Conservation (phyloP, 2,113 vertebrate genomes). For the Haemorhous mexicanus region DNA sequence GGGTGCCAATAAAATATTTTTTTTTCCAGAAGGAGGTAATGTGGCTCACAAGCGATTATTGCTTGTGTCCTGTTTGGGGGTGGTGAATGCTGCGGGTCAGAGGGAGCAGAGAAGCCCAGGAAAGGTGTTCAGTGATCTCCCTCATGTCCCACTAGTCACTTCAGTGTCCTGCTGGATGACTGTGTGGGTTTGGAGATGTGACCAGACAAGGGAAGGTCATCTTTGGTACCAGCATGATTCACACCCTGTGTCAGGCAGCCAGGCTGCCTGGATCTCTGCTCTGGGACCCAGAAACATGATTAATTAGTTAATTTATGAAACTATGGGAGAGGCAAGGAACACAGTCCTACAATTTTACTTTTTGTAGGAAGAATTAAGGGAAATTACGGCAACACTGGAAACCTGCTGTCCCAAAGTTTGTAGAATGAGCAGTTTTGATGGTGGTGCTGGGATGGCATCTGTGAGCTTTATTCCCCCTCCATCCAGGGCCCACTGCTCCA, state of each 20-base stretch:
- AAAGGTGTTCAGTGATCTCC: not conserved
- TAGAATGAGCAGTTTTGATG: not conserved
- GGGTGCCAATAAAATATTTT: not conserved
- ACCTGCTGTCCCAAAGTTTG: not conserved
- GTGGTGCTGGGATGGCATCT: not conserved
- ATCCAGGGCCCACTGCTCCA: not conserved
- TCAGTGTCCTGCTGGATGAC: slow-evolving; percentile 10
- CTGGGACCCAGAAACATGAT: slow-evolving; percentile 22
- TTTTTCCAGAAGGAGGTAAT: not conserved
- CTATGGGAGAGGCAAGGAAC: not conserved
- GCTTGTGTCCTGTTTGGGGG: not conserved
- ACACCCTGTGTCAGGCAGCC: not conserved
- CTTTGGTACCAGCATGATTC: slow-evolving; percentile 7
- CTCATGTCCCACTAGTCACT: not conserved
- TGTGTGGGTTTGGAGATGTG: not conserved
- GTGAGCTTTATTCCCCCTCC: not conserved
- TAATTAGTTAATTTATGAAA: slow-evolving; percentile 55
- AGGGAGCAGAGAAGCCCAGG: not conserved
- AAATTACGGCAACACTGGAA: not conserved
- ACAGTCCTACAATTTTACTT: not conserved
- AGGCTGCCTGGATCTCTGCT: slow-evolving; percentile 34
- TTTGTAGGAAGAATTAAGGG: not conserved
- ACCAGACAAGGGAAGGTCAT: slow-evolving; percentile 11
- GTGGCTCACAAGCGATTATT: not conserved
- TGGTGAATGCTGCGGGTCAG: not conserved